Percentiles rank a stretch among this genome's conserved stretches.
Evolutionary conservation across 2,888 invertebrate genomes (phyloP).

Genomic region (Dyspetes luteomarginatus): DNA sequence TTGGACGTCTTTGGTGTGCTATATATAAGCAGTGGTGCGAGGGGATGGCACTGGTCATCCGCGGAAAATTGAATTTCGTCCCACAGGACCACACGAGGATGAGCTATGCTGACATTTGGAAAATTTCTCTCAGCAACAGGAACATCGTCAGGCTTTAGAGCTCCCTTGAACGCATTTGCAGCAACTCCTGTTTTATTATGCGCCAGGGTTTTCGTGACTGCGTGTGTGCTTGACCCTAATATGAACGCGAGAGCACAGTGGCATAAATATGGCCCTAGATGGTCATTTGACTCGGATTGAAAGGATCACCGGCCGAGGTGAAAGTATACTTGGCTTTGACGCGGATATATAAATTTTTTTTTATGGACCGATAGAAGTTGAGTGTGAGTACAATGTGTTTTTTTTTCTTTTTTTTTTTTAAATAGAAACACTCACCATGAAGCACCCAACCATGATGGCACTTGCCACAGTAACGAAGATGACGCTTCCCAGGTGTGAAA

Average conservation of each 20-base stretch:
- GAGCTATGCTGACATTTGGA: constrained; percentile 81
- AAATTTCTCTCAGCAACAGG: constrained; percentile 63
- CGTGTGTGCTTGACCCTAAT: constrained; percentile 30
- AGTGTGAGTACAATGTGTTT: background rate
- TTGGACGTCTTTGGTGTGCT: background rate
- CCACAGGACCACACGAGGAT: constrained; percentile 78
- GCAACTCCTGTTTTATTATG: constrained; percentile 54
- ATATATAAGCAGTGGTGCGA: constrained; percentile 60
- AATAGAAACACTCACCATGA: constrained; percentile 86
- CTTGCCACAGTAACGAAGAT: constrained; percentile 88
- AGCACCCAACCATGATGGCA: constrained; percentile 91
- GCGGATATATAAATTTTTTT: constrained; percentile 16
- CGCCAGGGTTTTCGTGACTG: background rate
- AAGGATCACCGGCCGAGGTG: background rate
- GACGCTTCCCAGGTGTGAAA: constrained; percentile 88
- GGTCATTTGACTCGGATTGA: constrained; percentile 56
- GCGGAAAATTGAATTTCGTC: constrained; percentile 83
- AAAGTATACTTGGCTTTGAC: background rate
- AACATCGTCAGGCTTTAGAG: background rate
- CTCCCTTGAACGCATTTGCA: constrained; percentile 5
- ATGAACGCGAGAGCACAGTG: constrained; percentile 6
- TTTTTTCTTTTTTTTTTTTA: constrained; percentile 1
- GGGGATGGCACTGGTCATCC: constrained; percentile 81
- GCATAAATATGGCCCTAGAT: constrained; percentile 41
- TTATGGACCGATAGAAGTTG: background rate